Evolutionary conservation across 2,113 vertebrate species (phyloP).

Genomic region (Calidris pygmaea): DNA sequence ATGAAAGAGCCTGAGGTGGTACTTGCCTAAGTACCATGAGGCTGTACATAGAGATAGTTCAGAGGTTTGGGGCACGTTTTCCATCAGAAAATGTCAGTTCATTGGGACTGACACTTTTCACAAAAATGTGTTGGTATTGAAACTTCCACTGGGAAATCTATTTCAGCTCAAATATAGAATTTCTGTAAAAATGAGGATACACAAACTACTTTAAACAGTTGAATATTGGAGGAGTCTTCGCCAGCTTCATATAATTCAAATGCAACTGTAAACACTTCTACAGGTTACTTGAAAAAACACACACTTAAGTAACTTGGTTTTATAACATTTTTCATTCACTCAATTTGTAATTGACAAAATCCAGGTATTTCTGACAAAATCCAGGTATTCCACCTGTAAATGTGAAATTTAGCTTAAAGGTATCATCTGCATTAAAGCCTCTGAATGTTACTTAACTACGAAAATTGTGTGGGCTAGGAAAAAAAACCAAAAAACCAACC

Average conservation of each 20-base stretch:
- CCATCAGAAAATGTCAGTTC: conserved; percentile 12
- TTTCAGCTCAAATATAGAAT: neutral
- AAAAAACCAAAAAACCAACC: too few species aligned
- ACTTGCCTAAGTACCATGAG: neutral
- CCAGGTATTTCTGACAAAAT: neutral
- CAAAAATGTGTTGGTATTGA: neutral
- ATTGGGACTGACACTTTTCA: neutral
- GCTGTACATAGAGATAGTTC: neutral
- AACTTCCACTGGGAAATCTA: neutral
- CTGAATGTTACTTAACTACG: neutral
- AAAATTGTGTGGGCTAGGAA: neutral
- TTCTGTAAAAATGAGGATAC: neutral
- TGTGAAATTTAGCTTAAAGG: neutral
- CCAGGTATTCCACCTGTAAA: neutral
- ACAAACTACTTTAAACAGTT: neutral
- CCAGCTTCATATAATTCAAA: neutral
- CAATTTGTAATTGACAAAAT: neutral
- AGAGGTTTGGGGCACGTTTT: conserved; percentile 36
- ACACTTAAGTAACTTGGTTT: neutral
- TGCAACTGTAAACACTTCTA: neutral
- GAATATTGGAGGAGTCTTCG: neutral
- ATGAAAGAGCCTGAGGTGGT: neutral
- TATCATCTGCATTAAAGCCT: neutral
- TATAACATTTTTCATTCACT: neutral
- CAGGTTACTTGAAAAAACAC: neutral